phyloP scores from a whole-genome alignment of 2,113 vertebrate genomes.

The Neodontobutis hainanensis region DNA sequence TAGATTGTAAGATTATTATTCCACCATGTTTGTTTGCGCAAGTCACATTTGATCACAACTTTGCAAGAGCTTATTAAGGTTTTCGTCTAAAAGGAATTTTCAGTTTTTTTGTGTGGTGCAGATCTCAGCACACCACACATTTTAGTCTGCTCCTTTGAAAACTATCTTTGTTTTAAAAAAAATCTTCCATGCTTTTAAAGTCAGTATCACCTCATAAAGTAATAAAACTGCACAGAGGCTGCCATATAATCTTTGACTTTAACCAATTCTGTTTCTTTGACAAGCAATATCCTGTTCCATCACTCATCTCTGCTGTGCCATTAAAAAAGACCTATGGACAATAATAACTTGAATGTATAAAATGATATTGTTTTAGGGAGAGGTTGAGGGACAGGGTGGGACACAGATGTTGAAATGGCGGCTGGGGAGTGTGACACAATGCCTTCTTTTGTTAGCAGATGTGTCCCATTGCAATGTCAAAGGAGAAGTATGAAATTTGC shows the following conservation, averaged over 20 bases:
- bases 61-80: no score
- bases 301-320: background rate
- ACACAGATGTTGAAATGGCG: conserved; percentile 61
- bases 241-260: conserved; percentile 8
- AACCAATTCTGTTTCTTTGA: background rate
- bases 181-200: background rate
- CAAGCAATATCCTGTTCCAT: conserved; percentile 8
- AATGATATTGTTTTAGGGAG: background rate
- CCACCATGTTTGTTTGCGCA: no score
- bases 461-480: conserved; percentile 20
- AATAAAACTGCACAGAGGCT: background rate
- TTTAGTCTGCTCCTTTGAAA: no score
- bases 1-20: no score
- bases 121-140: background rate
- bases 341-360: background rate
- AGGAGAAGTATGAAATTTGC: conserved; percentile 44
- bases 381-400: conserved; percentile 48
- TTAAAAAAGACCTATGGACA: background rate
- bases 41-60: no score
- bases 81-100: no score
- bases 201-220: background rate
- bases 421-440: conserved; percentile 20
- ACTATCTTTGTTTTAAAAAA: no score
- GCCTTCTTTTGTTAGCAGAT: conserved; percentile 34
- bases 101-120: background rate